A percentile compares a stretch with the other conserved stretches of the same genome.
phyloP scores from a whole-genome alignment of 2,888 invertebrate genomes.

The Azorinus chamasolen region DNA sequence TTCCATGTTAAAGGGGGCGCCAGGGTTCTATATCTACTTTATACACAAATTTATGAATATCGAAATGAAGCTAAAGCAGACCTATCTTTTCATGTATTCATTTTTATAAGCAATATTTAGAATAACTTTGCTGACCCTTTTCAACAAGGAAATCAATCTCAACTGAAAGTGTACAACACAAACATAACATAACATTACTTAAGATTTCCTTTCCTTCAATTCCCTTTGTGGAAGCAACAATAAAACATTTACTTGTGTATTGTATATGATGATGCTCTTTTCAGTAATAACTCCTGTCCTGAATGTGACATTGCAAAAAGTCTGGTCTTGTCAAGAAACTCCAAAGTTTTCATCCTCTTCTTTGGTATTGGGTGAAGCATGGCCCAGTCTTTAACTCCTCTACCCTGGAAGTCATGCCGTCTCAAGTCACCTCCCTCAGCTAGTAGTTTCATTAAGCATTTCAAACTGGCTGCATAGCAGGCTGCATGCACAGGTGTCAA shows the following conservation, averaged over 20 bases:
- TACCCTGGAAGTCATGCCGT: constrained; percentile 85
- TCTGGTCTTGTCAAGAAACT: constrained; percentile 82
- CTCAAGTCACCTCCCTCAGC: constrained; percentile 87
- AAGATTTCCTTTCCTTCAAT: no score
- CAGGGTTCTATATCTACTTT: no score
- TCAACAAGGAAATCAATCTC: no score
- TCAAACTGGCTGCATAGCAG: constrained; percentile 83
- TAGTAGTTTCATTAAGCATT: constrained; percentile 83
- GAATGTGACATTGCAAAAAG: constrained; percentile 80
- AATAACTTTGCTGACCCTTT: no score
- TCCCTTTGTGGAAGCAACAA: no score
- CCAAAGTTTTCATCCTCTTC: constrained; percentile 79
- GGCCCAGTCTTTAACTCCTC: constrained; percentile 84
- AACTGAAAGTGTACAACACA: no score
- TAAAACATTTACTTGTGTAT: constrained; percentile 59
- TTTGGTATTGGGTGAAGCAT: constrained; percentile 74
- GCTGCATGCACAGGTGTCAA: constrained; percentile 87
- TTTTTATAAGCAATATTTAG: no score
- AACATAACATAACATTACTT: no score
- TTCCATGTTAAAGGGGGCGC: no score
- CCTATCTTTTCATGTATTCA: no score
- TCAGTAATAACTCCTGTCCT: constrained; percentile 65
- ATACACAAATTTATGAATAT: no score
- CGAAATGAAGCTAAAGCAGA: no score
- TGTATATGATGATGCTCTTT: constrained; percentile 55